These are phyloP conservation scores for Planiliza haematocheilus DNA, from an alignment of 2,113 vertebrate genomes.

Conservation along the genomic window DNA sequence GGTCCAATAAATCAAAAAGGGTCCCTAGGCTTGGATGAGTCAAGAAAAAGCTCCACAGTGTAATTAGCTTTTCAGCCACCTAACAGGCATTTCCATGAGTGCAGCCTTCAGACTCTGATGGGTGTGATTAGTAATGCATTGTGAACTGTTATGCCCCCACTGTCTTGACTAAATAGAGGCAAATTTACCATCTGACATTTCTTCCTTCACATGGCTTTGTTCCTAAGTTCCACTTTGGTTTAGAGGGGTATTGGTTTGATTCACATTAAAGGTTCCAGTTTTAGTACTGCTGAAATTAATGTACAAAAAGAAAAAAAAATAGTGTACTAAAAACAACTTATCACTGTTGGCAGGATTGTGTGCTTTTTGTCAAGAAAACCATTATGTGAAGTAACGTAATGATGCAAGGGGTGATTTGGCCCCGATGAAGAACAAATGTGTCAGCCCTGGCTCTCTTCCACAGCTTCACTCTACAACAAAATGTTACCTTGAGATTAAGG, in stretches of 20 bases:
- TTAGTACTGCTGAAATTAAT: slow-evolving; percentile 35
- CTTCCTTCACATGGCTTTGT: slow-evolving; percentile 25
- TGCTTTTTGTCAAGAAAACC: slow-evolving; percentile 54
- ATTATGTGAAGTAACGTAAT: slow-evolving; percentile 49
- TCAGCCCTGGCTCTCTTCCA: slow-evolving; percentile 42
- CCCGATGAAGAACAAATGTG: slow-evolving; percentile 57
- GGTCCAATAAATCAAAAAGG: slow-evolving; percentile 11
- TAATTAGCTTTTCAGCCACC: slow-evolving; percentile 68
- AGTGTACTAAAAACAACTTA: too few species aligned
- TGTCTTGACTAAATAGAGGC: slow-evolving; percentile 28
- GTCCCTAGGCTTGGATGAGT: slow-evolving; percentile 21
- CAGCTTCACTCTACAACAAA: slow-evolving; percentile 41
- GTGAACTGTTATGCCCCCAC: slow-evolving; percentile 9
- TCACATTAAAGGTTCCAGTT: too few species aligned
- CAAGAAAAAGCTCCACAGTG: slow-evolving; percentile 33
- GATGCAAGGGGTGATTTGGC: slow-evolving; percentile 49
- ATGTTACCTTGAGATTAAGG: slow-evolving; percentile 66
- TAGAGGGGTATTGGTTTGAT: slow-evolving; percentile 11
- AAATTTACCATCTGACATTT: slow-evolving; percentile 50
- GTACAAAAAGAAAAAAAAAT: slow-evolving; percentile 5
- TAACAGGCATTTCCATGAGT: slow-evolving; percentile 24
- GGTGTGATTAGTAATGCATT: slow-evolving; percentile 58
- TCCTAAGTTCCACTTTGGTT: slow-evolving; percentile 12
- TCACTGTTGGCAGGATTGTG: slow-evolving; percentile 43
- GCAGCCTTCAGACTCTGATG: slow-evolving; percentile 49